These are phyloP conservation scores for Ditula angustiorana DNA, from an alignment of 2,888 invertebrate species.

Conservation along the genomic window DNA sequence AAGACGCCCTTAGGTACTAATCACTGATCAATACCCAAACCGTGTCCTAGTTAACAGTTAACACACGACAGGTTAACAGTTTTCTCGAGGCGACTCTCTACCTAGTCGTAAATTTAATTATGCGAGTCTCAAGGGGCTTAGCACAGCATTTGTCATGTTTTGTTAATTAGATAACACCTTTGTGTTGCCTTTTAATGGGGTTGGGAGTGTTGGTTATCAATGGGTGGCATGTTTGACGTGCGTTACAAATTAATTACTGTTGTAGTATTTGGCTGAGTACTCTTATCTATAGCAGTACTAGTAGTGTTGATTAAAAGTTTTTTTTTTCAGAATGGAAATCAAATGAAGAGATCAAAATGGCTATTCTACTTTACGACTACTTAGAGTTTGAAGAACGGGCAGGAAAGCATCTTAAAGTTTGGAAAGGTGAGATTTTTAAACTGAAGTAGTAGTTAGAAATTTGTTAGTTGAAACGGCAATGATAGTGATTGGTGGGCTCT, in stretches of 20 bases:
- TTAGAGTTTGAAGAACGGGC: constrained; percentile 71
- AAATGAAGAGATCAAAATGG: constrained; percentile 58
- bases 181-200: constrained; percentile 2
- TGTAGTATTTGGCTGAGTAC: too few species aligned
- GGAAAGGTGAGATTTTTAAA: constrained; percentile 70
- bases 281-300: not conserved
- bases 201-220: not conserved
- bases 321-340: constrained; percentile 62
- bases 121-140: constrained; percentile 6
- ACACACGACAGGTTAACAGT: not conserved
- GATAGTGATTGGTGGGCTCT: too few species aligned
- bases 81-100: constrained; percentile 6
- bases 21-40: not conserved
- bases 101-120: constrained; percentile 28
- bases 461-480: too few species aligned
- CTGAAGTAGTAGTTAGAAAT: too few species aligned
- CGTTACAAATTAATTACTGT: constrained; percentile 5
- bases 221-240: not conserved
- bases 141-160: constrained; percentile 21
- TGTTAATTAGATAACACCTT: constrained; percentile 20
- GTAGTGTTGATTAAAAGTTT: not conserved
- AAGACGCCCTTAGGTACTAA: too few species aligned
- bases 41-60: not conserved
- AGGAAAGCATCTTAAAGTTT: constrained; percentile 65
- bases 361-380: constrained; percentile 71